These are phyloP conservation scores for Holothuria glaberrima DNA, from an alignment of 35 echinoderm and acorn worm species.

Conservation along the genomic window DNA sequence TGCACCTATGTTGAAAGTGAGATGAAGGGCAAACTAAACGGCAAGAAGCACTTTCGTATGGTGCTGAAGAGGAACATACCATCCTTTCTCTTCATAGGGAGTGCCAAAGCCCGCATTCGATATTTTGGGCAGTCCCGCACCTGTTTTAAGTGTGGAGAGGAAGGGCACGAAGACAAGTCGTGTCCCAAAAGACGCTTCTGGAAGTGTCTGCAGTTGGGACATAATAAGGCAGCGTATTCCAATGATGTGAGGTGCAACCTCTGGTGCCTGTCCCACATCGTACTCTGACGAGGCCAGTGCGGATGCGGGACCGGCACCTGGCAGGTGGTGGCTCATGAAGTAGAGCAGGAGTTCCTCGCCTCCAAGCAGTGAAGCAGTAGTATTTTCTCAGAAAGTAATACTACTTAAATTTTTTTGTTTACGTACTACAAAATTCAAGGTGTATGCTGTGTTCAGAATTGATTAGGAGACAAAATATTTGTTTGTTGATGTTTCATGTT, in stretches of 20 bases:
- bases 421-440: too few relatives aligned
- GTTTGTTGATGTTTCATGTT: too few relatives aligned
- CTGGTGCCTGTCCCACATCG: neutral
- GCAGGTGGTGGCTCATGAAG: too few relatives aligned
- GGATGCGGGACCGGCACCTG: too few relatives aligned
- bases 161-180: constrained; percentile 2
- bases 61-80: neutral
- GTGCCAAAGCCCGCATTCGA: neutral
- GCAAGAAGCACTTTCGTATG: neutral
- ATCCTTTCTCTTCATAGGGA: neutral
- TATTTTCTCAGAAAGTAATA: too few relatives aligned
- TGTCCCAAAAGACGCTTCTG: neutral
- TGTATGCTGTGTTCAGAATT: too few relatives aligned
- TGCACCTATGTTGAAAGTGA: too few relatives aligned
- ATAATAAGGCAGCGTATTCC: neutral
- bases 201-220: neutral
- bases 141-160: constrained; percentile 2
- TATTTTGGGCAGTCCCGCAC: neutral
- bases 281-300: too few relatives aligned
- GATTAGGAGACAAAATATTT: too few relatives aligned
- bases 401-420: too few relatives aligned
- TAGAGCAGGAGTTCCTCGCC: too few relatives aligned
- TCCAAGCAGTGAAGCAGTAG: too few relatives aligned
- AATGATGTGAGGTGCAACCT: neutral
- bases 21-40: neutral